Evolutionary conservation across 2,888 invertebrate genomes (phyloP), one percentile per base, ranked within the genome.

Genomic region (Papilio gigon): DNA sequence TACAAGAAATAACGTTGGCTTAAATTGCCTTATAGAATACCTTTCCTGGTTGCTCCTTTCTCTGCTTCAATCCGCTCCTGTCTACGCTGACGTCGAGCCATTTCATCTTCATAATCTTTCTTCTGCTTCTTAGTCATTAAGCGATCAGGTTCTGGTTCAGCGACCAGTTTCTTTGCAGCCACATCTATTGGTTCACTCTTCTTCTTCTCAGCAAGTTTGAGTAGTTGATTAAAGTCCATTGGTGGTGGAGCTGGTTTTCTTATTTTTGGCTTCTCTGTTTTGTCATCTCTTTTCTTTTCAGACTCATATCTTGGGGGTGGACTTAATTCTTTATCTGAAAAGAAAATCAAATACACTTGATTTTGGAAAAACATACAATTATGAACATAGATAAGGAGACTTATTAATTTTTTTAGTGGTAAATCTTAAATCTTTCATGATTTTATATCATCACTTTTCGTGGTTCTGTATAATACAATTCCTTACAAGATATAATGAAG

Each of bases 201-300:
- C 80, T 97, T 97, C 79, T 96, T 94, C 75, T 95, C 96, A 0
- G 97, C 97, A 8, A 97, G 87, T 85, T 97, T 96, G 3, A 98
- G 84, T 25, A 98, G 83, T 68, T 96, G 94, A 76, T 94, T 93
- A 80, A 97, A 98, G 84, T 96, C 96, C 84, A 97, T 93, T 0
- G 95, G 95, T 0, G 97, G 96, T 2, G 96, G 96, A 4, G 93
- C 88, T 0, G 92, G 92, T 73, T 92, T 94, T 5, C 94, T 94
- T 22, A 89, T 82, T 82, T 95, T 96, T 0, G 92, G 87, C 77
- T 94, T 94, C 17, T 90, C 87, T 8, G 89, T 79, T 73, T 90
- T 90, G 25, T 92, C 91, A 63, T 90, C 89, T 72, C 81, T 87
- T 70, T 77, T 87, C 71, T 80, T 89, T 65, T 90, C 89, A 8